Evolutionary conservation across 2,113 vertebrate genomes (phyloP).

Genomic region (Merops nubicus): DNA sequence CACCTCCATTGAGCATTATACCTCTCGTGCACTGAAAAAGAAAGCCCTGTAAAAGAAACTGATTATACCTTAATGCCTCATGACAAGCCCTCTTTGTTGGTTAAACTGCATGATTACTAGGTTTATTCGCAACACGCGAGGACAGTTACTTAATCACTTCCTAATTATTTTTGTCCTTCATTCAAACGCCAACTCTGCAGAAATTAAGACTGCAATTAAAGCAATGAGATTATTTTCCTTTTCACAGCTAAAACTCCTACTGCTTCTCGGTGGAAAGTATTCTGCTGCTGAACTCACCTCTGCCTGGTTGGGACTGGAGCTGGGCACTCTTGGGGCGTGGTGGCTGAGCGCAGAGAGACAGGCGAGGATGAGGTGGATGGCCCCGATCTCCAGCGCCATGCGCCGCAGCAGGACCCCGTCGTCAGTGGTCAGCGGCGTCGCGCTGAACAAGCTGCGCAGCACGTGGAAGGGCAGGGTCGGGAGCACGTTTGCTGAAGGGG

Average conservation of each 20-base stretch:
- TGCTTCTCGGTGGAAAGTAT: not conserved
- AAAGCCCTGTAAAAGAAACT: not conserved
- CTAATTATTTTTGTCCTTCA: not conserved
- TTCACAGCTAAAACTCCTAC: not conserved
- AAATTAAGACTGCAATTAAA: not conserved
- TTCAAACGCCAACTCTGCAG: not conserved
- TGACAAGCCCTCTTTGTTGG: not conserved
- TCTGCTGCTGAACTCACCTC: constrained; percentile 80
- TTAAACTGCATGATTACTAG: not conserved
- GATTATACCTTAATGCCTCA: not conserved
- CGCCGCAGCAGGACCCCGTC: constrained; percentile 93
- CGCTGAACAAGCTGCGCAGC: constrained; percentile 90
- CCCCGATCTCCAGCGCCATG: constrained; percentile 97
- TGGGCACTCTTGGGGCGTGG: constrained; percentile 93
- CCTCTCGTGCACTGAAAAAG: not conserved
- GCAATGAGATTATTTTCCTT: not conserved
- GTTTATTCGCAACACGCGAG: not conserved
- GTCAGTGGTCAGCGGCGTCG: constrained; percentile 92
- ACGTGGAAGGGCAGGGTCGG: constrained; percentile 97
- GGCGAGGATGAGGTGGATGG: constrained; percentile 95
- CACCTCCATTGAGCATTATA: not conserved
- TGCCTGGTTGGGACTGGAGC: constrained; percentile 82
- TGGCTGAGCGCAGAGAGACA: constrained; percentile 98
- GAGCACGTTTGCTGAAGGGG: constrained; percentile 95
- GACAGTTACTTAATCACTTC: not conserved